These are phyloP conservation scores for Amiota communis DNA, from an alignment of 2,888 invertebrate species.

Conservation along the genomic window DNA sequence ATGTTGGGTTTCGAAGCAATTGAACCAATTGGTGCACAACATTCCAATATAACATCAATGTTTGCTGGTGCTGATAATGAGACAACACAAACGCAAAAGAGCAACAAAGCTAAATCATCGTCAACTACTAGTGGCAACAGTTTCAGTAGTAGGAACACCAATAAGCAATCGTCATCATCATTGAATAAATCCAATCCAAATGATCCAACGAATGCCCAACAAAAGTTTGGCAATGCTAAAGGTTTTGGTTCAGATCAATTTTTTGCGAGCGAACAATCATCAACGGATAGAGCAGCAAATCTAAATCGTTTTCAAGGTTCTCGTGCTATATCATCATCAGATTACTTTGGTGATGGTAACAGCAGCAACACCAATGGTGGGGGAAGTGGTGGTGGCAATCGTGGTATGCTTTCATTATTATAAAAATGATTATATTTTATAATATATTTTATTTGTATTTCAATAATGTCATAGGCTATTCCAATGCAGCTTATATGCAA, in stretches of 20 bases:
- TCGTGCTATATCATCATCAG: slow-evolving; percentile 95
- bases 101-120: slow-evolving; percentile 38
- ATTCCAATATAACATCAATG: slow-evolving; percentile 71
- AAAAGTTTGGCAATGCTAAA: slow-evolving; percentile 97
- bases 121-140: slow-evolving; percentile 25
- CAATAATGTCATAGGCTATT: slow-evolving; percentile 57
- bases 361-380: slow-evolving; percentile 61
- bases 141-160: slow-evolving; percentile 43
- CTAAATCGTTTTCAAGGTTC: slow-evolving; percentile 91
- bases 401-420: background rate
- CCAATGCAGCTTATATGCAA: slow-evolving; percentile 72
- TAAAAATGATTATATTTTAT: no score
- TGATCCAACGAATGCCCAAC: slow-evolving; percentile 81
- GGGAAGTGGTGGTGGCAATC: slow-evolving; percentile 40
- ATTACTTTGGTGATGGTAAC: slow-evolving; percentile 86
- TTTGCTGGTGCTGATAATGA: slow-evolving; percentile 59
- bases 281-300: slow-evolving; percentile 72
- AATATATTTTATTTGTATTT: background rate
- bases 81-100: slow-evolving; percentile 39
- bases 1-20: slow-evolving; percentile 72
- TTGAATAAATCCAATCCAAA: slow-evolving; percentile 44
- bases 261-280: slow-evolving; percentile 82
- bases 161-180: slow-evolving; percentile 22
- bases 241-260: slow-evolving; percentile 98
- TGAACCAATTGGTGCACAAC: slow-evolving; percentile 70